phyloP scores from a whole-genome alignment of 2,113 vertebrate species.

The Eubucco bourcierii region DNA sequence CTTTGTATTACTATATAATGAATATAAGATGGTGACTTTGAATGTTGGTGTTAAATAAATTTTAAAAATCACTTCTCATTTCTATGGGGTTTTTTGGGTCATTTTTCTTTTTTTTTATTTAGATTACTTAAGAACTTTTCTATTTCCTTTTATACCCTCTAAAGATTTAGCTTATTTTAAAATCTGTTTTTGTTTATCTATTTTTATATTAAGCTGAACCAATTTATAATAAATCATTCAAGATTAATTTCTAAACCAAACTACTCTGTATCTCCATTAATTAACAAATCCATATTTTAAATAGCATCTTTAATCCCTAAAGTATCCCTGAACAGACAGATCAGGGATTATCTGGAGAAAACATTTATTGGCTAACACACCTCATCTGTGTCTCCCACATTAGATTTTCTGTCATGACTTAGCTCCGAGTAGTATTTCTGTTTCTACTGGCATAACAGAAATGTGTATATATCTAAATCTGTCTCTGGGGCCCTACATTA shows the following conservation, averaged over 20 bases:
- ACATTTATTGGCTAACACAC: neutral
- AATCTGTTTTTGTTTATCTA: neutral
- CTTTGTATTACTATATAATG: neutral
- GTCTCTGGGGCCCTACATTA: neutral
- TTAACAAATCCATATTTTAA: constrained; percentile 21
- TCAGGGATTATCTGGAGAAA: constrained; percentile 16
- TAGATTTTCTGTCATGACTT: constrained; percentile 44
- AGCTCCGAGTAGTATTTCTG: neutral
- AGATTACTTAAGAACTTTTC: neutral
- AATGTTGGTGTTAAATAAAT: neutral
- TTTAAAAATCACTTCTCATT: neutral
- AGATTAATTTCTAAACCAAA: neutral
- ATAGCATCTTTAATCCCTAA: constrained; percentile 12
- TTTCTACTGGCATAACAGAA: neutral
- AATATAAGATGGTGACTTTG: neutral
- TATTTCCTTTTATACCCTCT: neutral
- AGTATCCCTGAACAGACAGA: neutral
- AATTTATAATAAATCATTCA: neutral
- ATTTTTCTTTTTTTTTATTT: neutral
- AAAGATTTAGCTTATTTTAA: neutral
- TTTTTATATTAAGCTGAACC: neutral
- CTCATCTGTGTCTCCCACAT: constrained; percentile 8
- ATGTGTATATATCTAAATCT: neutral
- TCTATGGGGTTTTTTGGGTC: too few relatives aligned
- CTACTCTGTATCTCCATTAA: neutral